Percentiles rank a stretch among this genome's conserved stretches.
Evolutionary conservation across 2,113 vertebrate species (phyloP).

Genomic region (Bolborhynchus lineola): DNA sequence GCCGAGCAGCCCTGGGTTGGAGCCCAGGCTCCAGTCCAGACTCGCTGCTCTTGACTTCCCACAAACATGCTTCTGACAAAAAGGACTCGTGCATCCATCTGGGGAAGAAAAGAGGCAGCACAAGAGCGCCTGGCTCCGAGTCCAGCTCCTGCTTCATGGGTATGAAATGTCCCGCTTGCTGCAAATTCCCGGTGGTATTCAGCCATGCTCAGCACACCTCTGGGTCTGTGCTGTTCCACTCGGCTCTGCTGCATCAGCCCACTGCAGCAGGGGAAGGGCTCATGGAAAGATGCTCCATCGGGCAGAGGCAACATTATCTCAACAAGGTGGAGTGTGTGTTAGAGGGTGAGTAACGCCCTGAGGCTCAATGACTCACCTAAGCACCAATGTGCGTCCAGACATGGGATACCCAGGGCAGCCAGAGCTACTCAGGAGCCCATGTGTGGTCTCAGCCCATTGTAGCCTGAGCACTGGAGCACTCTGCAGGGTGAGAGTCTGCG

Average conservation of each 20-base stretch:
- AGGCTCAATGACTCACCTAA: neutral
- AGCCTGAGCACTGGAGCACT: accelerated
- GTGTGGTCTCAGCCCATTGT: accelerated
- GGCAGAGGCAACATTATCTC: neutral
- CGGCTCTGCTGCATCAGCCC: neutral
- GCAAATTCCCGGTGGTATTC: neutral
- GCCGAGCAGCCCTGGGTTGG: neutral
- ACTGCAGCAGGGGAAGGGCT: neutral
- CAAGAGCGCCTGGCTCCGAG: neutral
- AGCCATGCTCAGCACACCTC: neutral
- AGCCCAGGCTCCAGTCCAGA: neutral
- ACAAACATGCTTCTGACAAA: neutral
- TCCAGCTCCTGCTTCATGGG: accelerated
- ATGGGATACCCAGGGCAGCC: neutral
- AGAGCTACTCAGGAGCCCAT: accelerated
- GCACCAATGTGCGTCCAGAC: accelerated
- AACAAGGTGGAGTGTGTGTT: accelerated
- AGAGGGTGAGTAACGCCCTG: neutral
- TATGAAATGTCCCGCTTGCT: neutral
- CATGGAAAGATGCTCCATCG: neutral
- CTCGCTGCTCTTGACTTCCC: neutral
- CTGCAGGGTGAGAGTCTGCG: neutral
- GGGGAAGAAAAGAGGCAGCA: neutral
- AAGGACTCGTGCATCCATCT: neutral
- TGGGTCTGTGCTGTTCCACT: neutral